These are phyloP conservation scores for Talpa occidentalis DNA, from an alignment of 2,113 vertebrate genomes.

Conservation along the genomic window DNA sequence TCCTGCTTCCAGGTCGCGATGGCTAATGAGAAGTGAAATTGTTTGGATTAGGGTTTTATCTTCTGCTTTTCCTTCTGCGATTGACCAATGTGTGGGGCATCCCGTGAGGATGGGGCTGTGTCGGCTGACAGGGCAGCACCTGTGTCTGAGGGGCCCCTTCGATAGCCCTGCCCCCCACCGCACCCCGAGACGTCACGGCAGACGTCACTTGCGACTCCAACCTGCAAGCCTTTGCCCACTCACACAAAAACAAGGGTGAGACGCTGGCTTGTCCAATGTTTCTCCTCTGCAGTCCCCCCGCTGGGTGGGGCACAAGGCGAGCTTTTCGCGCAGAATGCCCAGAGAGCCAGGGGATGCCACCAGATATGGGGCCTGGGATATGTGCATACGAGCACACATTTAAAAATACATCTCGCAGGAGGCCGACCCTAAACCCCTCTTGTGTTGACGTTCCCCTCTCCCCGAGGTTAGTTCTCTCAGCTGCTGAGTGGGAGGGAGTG, in stretches of 20 bases:
- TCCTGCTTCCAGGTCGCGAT: not conserved
- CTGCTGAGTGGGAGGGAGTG: not conserved
- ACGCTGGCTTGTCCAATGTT: not conserved
- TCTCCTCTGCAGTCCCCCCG: not conserved
- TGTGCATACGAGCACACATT: fast-evolving
- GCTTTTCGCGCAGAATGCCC: not conserved
- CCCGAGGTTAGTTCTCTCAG: not conserved
- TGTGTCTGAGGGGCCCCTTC: fast-evolving
- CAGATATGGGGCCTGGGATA: not conserved
- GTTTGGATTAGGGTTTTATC: not conserved
- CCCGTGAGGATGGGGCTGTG: not conserved
- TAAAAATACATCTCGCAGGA: not conserved
- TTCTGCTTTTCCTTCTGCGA: conserved; percentile 5
- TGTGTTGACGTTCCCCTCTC: not conserved
- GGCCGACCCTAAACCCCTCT: not conserved
- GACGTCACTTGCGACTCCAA: no score
- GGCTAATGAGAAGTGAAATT: not conserved
- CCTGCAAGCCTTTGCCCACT: fast-evolving
- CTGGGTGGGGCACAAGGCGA: not conserved
- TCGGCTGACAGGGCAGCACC: not conserved
- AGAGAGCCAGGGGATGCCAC: not conserved
- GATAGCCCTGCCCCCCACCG: not conserved
- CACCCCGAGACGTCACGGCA: no score
- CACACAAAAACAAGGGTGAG: not conserved
- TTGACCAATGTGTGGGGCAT: not conserved